Percentiles rank a stretch among this genome's conserved stretches.
Conservation (phyloP, 1,140 invertebrate genomes). For the Drosophila quadrilineata region DNA sequence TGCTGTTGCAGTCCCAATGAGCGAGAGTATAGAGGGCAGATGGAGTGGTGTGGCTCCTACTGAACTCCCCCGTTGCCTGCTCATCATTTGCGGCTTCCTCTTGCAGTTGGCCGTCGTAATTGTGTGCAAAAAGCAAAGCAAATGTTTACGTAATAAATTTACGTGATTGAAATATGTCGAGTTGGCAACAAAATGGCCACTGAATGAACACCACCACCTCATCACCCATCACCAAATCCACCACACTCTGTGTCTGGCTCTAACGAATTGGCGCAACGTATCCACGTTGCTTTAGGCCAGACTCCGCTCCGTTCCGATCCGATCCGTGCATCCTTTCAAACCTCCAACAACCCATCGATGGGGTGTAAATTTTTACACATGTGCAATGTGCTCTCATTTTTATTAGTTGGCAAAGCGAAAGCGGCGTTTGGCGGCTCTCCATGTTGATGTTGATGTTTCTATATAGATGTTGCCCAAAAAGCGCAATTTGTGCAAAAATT, state of each 20-base stretch:
- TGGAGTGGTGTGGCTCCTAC: neutral
- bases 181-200: constrained; percentile 75
- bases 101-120: constrained; percentile 52
- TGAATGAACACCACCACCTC: constrained; percentile 16
- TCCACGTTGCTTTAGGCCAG: constrained; percentile 21
- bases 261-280: constrained; percentile 62
- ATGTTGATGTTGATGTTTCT: constrained; percentile 33
- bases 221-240: neutral
- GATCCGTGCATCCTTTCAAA: neutral
- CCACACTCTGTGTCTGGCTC: constrained; percentile 22
- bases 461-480: constrained; percentile 38
- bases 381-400: constrained; percentile 49
- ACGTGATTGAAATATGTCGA: constrained; percentile 81
- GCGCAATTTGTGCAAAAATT: constrained; percentile 78
- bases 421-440: constrained; percentile 14
- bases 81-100: constrained; percentile 5
- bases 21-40: neutral
- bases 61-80: neutral
- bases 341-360: constrained; percentile 1
- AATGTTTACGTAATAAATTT: constrained; percentile 81
- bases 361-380: constrained; percentile 78
- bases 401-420: constrained; percentile 37
- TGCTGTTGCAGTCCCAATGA: constrained; percentile 29
- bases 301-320: neutral
- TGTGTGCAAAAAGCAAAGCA: constrained; percentile 79